Conservation (phyloP, 2,888 invertebrate species). For the Xestobium rufovillosum region DNA sequence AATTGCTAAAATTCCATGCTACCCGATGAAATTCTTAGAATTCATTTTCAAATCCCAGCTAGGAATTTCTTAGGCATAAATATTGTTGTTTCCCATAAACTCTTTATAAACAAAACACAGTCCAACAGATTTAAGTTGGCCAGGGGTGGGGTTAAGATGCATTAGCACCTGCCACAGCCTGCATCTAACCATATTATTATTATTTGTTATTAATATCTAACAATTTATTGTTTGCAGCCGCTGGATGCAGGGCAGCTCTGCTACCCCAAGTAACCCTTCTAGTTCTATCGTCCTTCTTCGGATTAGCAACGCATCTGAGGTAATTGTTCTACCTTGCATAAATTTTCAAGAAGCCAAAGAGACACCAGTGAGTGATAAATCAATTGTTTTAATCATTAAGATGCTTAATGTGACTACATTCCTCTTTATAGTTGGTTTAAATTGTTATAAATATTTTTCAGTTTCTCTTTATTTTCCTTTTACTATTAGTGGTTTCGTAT, state of each 20-base stretch:
- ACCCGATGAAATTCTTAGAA: no score
- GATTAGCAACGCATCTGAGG: conserved; percentile 31
- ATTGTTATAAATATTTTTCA: background rate
- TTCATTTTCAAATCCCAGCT: no score
- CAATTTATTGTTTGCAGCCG: conserved; percentile 39
- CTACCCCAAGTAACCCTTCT: conserved; percentile 32
- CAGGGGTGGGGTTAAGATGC: no score
- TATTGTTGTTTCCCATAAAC: no score
- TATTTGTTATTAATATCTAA: no score
- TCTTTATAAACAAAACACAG: no score
- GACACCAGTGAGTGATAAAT: conserved; percentile 27
- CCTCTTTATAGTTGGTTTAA: conserved; percentile 18
- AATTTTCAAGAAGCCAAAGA: conserved; percentile 31
- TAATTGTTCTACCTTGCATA: conserved; percentile 31
- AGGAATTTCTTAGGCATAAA: no score
- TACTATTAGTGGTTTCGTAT: conserved; percentile 34
- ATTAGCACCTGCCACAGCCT: no score
- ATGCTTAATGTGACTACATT: conserved; percentile 22
- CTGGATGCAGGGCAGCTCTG: conserved; percentile 35
- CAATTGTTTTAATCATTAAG: conserved; percentile 20
- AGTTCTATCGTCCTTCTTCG: conserved; percentile 31
- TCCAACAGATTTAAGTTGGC: no score
- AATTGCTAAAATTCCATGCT: no score
- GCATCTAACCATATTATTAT: no score
- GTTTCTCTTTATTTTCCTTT: conserved; percentile 5